phyloP scores from a whole-genome alignment of 2,113 vertebrate species.

The Hippoglossus stenolepis region DNA sequence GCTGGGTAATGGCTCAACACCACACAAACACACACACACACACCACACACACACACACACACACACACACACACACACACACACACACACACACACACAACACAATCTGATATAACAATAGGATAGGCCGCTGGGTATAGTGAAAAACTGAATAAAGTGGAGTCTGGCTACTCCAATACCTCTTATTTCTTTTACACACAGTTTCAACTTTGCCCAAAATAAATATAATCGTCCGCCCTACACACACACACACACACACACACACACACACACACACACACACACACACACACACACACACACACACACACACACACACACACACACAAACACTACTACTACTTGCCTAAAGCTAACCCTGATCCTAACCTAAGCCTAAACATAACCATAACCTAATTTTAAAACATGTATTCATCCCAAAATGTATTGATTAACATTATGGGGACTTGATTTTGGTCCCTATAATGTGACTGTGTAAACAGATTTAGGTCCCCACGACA shows the following conservation, averaged over 20 bases:
- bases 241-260: too few relatives aligned
- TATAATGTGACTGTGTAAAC: neutral
- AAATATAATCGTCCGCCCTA: too few relatives aligned
- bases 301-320: slow-evolving; percentile 16
- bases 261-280: neutral
- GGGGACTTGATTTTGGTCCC: too few relatives aligned
- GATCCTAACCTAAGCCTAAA: neutral
- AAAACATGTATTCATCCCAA: too few relatives aligned
- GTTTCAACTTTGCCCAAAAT: too few relatives aligned
- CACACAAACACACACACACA: slow-evolving; percentile 28
- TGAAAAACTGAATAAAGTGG: too few relatives aligned
- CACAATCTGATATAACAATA: slow-evolving; percentile 25
- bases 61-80: too few relatives aligned
- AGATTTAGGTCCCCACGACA: neutral
- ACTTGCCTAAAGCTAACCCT: too few relatives aligned
- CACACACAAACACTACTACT: neutral
- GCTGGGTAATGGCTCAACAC: slow-evolving; percentile 43
- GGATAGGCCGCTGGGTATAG: neutral
- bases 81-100: slow-evolving; percentile 21
- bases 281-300: slow-evolving; percentile 2
- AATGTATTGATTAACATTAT: too few relatives aligned
- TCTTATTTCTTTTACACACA: too few relatives aligned
- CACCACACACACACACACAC: neutral
- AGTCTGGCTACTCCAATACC: too few relatives aligned
- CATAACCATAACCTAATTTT: neutral